A percentile compares a stretch with the other conserved stretches of the same genome.
Evolutionary conservation across 2,113 vertebrate species (phyloP).

Genomic region (Bubo blakistoni): DNA sequence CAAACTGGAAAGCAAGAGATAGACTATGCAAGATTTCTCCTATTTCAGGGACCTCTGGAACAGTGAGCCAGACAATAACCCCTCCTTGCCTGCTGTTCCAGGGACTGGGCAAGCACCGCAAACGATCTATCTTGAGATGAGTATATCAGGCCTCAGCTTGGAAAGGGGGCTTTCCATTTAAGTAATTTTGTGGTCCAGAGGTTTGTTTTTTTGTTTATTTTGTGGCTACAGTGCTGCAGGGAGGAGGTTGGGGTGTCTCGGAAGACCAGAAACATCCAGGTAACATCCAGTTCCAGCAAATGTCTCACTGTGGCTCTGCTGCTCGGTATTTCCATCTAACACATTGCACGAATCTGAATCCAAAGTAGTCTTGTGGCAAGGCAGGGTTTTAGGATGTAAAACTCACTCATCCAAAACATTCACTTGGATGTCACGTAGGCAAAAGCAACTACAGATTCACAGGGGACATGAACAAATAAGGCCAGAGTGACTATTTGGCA

Average conservation of each 20-base stretch:
- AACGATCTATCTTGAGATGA: not conserved
- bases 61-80: not conserved
- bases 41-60: not conserved
- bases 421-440: not conserved
- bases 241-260: not conserved
- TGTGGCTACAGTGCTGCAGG: not conserved
- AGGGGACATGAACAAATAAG: not conserved
- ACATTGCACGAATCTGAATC: not conserved
- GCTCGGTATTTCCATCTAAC: not conserved
- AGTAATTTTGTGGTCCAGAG: not conserved
- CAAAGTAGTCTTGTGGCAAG: not conserved
- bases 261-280: not conserved
- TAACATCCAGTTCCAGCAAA: not conserved
- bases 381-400: not conserved
- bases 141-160: not conserved
- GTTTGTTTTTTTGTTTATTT: not conserved
- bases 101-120: not conserved
- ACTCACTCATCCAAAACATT: not conserved
- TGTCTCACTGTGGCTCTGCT: not conserved
- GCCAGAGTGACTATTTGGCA: not conserved
- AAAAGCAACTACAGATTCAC: not conserved
- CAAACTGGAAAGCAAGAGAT: not conserved
- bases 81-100: not conserved
- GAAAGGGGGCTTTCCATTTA: not conserved
- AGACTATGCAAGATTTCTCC: not conserved